Percentiles rank a stretch among this genome's conserved stretches.
phyloP scores from a whole-genome alignment of 1,140 invertebrate genomes.

The Apis laboriosa region DNA sequence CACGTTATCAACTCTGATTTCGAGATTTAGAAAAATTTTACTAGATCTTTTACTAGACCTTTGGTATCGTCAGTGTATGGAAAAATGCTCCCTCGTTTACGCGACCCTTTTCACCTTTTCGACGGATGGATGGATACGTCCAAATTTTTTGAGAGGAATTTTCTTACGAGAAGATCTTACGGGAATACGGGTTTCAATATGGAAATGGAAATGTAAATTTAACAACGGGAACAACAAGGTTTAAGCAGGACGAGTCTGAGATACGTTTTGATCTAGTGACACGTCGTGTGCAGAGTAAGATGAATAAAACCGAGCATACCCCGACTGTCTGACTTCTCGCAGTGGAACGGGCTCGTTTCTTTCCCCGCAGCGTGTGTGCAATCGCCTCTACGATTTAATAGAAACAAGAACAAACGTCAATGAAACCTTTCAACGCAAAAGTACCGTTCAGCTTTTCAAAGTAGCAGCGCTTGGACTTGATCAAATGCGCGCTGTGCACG shows the following conservation, averaged over 20 bases:
- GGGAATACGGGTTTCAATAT: no score
- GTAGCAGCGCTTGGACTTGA: not conserved
- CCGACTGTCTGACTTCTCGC: not conserved
- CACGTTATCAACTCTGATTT: not conserved
- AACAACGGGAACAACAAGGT: no score
- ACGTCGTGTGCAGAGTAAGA: slow-evolving; percentile 9
- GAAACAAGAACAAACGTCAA: slow-evolving; percentile 32
- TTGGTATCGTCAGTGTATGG: no score
- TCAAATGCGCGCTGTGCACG: slow-evolving; percentile 14
- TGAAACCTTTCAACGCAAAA: slow-evolving; percentile 29
- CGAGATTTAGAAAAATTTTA: not conserved
- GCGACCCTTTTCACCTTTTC: no score
- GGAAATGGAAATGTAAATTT: not conserved
- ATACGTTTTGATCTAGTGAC: not conserved
- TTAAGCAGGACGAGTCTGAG: not conserved
- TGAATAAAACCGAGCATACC: not conserved
- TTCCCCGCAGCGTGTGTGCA: not conserved
- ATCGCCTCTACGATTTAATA: slow-evolving; percentile 38
- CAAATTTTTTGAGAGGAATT: no score
- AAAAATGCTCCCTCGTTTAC: not conserved
- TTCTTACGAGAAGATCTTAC: no score
- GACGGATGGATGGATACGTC: no score
- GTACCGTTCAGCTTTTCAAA: slow-evolving; percentile 38
- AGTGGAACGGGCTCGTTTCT: not conserved
- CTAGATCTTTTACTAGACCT: not conserved